These are phyloP conservation scores for Esox masquinongy DNA, from an alignment of 2,797 vertebrate species.

Conservation along the genomic window DNA sequence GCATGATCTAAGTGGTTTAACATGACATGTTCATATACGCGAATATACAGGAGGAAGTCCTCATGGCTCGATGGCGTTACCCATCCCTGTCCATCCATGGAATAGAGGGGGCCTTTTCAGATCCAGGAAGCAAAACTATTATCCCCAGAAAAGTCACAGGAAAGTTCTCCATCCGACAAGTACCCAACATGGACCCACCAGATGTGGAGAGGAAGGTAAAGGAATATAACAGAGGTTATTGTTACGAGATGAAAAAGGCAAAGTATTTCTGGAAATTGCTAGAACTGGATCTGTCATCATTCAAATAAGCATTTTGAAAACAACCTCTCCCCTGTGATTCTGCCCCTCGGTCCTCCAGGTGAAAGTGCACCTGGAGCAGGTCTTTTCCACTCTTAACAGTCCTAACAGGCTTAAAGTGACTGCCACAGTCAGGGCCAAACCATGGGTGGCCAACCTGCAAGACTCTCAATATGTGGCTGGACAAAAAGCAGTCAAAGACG, in stretches of 20 bases:
- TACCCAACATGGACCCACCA: slow-evolving; percentile 74
- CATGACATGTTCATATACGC: neutral
- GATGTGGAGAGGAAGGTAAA: slow-evolving; percentile 70
- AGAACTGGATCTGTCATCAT: neutral
- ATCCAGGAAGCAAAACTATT: slow-evolving; percentile 78
- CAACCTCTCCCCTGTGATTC: neutral
- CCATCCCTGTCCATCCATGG: slow-evolving; percentile 82
- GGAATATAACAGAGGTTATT: too few relatives aligned
- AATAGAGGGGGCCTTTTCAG: slow-evolving; percentile 80
- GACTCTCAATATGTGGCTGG: slow-evolving; percentile 74
- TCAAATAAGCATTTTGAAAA: neutral
- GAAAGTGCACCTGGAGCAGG: slow-evolving; percentile 65
- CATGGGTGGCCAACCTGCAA: slow-evolving; percentile 71
- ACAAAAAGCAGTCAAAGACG: slow-evolving; percentile 72
- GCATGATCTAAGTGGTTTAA: neutral
- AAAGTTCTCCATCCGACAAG: slow-evolving; percentile 84
- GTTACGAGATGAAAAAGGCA: too few relatives aligned
- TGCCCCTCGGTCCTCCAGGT: slow-evolving; percentile 62
- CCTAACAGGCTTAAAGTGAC: slow-evolving; percentile 75
- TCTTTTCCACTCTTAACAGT: slow-evolving; percentile 77
- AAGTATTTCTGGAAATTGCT: too few relatives aligned
- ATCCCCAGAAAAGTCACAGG: slow-evolving; percentile 78
- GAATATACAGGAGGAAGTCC: slow-evolving; percentile 69
- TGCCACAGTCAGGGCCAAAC: slow-evolving; percentile 68
- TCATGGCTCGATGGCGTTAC: slow-evolving; percentile 79